These are phyloP conservation scores for Dicranocentrus wangi DNA, from an alignment of 2,888 invertebrate genomes.

Conservation along the genomic window DNA sequence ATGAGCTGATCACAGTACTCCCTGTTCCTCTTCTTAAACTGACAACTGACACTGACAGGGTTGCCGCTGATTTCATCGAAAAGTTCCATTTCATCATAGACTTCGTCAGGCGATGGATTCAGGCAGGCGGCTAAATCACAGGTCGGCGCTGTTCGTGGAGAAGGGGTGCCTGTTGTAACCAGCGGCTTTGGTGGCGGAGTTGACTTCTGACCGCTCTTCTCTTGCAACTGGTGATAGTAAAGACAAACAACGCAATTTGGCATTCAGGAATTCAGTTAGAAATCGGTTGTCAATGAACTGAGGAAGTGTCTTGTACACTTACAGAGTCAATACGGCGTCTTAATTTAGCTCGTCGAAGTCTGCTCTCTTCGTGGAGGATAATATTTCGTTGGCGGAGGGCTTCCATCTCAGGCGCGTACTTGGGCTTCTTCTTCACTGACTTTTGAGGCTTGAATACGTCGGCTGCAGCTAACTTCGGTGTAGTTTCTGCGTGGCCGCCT, in stretches of 20 bases:
- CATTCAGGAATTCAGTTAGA: no score
- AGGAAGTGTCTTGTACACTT: not conserved
- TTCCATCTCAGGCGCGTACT: conserved; percentile 30
- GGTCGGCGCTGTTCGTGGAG: not conserved
- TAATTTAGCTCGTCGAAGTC: no score
- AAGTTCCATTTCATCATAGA: conserved; percentile 33
- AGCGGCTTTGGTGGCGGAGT: not conserved
- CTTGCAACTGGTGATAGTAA: not conserved
- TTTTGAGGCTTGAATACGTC: not conserved
- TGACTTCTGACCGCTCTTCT: conserved; percentile 2
- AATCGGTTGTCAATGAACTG: not conserved
- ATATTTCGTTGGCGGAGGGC: not conserved
- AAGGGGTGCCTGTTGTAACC: not conserved
- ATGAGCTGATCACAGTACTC: no score
- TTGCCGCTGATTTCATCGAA: conserved; percentile 13
- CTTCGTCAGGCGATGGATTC: not conserved
- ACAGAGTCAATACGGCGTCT: no score
- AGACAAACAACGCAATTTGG: not conserved
- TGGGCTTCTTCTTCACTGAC: not conserved
- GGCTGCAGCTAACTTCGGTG: not conserved
- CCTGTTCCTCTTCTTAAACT: not conserved
- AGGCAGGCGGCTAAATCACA: conserved; percentile 1
- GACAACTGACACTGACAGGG: conserved; percentile 17
- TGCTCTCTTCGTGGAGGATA: not conserved
- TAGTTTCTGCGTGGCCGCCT: not conserved